Conservation (phyloP, 2,888 invertebrate species). For the Spicauda simplicius region DNA sequence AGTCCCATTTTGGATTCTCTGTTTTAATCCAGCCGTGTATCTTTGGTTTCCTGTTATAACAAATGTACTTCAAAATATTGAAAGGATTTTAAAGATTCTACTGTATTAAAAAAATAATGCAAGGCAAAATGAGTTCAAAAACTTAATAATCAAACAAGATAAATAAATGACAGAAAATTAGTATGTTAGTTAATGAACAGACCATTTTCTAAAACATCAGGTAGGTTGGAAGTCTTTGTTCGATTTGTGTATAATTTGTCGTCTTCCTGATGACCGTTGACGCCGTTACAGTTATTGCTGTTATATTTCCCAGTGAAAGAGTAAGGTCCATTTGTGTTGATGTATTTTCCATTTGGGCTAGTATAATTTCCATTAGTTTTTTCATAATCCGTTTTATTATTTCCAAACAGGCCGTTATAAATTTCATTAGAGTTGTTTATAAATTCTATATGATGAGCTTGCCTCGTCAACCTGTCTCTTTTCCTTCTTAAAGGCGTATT, state of each 20-base stretch:
- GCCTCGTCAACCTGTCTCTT: constrained; percentile 92
- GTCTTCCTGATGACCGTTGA: constrained; percentile 58
- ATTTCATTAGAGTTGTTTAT: constrained; percentile 63
- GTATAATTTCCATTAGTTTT: constrained; percentile 46
- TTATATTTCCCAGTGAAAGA: constrained; percentile 51
- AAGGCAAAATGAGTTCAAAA: constrained; percentile 1
- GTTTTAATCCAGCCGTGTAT: constrained; percentile 84
- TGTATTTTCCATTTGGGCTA: constrained; percentile 48
- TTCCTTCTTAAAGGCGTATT: constrained; percentile 92
- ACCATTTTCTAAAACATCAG: constrained; percentile 76
- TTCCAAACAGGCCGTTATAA: constrained; percentile 58
- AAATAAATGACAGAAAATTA: constrained; percentile 49
- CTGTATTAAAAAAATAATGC: neutral
- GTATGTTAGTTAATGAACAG: constrained; percentile 74
- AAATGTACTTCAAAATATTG: constrained; percentile 2
- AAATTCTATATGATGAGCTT: constrained; percentile 91
- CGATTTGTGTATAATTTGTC: constrained; percentile 55
- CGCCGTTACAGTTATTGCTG: constrained; percentile 40
- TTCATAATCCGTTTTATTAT: constrained; percentile 44
- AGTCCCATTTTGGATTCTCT: constrained; percentile 86
- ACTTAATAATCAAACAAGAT: constrained; percentile 8
- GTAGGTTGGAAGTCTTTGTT: constrained; percentile 56
- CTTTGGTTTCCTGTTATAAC: constrained; percentile 79
- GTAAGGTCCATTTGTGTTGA: constrained; percentile 49
- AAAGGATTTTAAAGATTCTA: neutral